Conservation (phyloP, 2,888 invertebrate genomes). For the Scaptomyza cyrtandrae region DNA sequence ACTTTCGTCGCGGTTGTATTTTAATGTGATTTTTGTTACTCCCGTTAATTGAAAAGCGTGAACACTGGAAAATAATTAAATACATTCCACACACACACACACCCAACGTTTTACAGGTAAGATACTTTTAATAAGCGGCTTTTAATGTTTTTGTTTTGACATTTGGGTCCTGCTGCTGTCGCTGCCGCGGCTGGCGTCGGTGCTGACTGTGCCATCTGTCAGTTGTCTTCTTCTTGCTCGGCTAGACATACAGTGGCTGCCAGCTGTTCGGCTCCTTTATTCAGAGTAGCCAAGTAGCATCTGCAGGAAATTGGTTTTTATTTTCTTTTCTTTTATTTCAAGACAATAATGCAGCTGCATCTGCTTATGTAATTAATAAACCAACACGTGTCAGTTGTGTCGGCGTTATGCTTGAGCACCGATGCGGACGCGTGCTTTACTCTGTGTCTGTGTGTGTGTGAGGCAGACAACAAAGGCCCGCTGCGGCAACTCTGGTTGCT, state of each 20-base stretch:
- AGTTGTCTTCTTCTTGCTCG: constrained; percentile 38
- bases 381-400: constrained; percentile 69
- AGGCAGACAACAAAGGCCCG: constrained; percentile 5
- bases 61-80: constrained; percentile 39
- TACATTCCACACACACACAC: constrained; percentile 13
- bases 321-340: background rate
- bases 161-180: constrained; percentile 63
- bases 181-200: constrained; percentile 38
- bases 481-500: constrained; percentile 11
- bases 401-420: constrained; percentile 51
- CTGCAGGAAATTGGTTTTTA: constrained; percentile 71
- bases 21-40: constrained; percentile 48
- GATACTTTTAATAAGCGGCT: constrained; percentile 27
- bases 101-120: constrained; percentile 34
- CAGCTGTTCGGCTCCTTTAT: constrained; percentile 67
- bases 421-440: constrained; percentile 65
- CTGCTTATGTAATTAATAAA: constrained; percentile 76
- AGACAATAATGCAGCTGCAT: constrained; percentile 60
- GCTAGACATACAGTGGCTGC: constrained; percentile 43
- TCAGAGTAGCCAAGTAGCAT: constrained; percentile 50
- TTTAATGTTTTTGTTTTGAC: constrained; percentile 50
- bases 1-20: constrained; percentile 60
- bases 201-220: constrained; percentile 69
- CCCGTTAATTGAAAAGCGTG: constrained; percentile 34
- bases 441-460: constrained; percentile 24